Evolutionary conservation across 1,140 invertebrate genomes (phyloP), one percentile per base, ranked within the genome.

Genomic region (Sweltsa coloradensis): DNA sequence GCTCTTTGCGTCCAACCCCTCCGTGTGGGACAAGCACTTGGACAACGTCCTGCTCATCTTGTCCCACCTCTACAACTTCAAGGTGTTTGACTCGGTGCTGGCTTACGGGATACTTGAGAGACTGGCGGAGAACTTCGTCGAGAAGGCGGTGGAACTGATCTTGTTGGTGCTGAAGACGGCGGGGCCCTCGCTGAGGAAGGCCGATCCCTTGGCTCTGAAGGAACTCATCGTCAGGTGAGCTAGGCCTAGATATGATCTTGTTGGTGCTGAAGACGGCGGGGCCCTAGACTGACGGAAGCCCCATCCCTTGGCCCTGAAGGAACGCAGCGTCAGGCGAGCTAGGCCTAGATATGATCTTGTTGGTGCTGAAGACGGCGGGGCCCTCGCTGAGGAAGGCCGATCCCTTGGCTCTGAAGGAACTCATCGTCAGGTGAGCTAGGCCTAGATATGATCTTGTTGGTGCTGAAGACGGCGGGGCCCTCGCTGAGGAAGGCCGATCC

Each of bases 101-200:
- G 60, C 91, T 1, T 85, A 83, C 64, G 82, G 90, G 63, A 76
- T 92, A n/a, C 68, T 92, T 3, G 58, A 72, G 1, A 74, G 74
- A 44, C 58, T 89, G 1, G 54, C 70, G 0, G 61, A 71, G 4
- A 74, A 69, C 21, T 81, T 87, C 55, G 68, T 68, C 3, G 85
- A 89, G 60, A 93, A 92, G 65, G 79, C 85, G 52, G 79, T 97
- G 7, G 89, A 95, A 57, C 75, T 94, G 29, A 82, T 95, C 56
- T 62, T 95, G 7, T 63, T 85, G 1, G 67, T 91, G 13, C 65
- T 97, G 22, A 80, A 79, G 60, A 81, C 74, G 19, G 76, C 87
- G 13, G 91, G 91, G 3, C 93, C 90, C 61, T 74, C 71, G 19
- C 61, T 97, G 43, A 69, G 93, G 47, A 95, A 92, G 61, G 90